Base-by-base conservation (phyloP, 92 coral and sea anemone species). In the Siderastrea siderea region DNA sequence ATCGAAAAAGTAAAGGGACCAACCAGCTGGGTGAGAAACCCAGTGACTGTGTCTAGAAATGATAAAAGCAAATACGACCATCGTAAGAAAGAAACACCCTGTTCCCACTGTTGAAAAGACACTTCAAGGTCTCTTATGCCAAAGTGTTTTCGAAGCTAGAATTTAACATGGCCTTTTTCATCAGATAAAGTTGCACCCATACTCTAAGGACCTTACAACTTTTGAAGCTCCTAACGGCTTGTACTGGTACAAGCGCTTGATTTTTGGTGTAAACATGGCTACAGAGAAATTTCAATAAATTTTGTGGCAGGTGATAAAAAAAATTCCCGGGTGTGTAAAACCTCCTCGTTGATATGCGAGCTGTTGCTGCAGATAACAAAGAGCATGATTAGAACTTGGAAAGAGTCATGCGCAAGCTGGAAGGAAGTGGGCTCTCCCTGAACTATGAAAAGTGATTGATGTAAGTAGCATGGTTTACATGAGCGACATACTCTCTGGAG, bases 71-170 rank as follows among this genome's bases (percentile, higher is more conserved):
- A 93, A 93, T 79, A 77, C 54, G 58, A 92, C 93, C 43, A 90
- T 93, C 44, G 69, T 84, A 12, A 84, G 88, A 19, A 89, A 86
- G 49, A 85, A 89, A 51, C 84, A 93, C 82, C 89, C 93, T 6
- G 87, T 93, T 7, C 92, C 93, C 5, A 93, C 93, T 8, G 89
- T 87, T 52, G 93, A 86, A 43, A 87, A 93, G 60, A 93, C 93
- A 46, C 79, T 93, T 68, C 93, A 90, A 89, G 88, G 48, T 44
- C 62, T 90, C 96, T 9, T 48, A 73, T 9, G 89, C 96, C 53
- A 93, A 82, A 51, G 89, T 86, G 47, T 72, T 90, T 44, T 79
- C 77, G 70, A 93, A 82, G 57, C 86, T 90, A 15, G 90, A 86
- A 68, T 81, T 93, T 8, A 89, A 92, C 84, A 80, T 81, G 87